Evolutionary conservation across 2,888 invertebrate genomes (phyloP).

Genomic region (Sphaerophoria taeniata): DNA sequence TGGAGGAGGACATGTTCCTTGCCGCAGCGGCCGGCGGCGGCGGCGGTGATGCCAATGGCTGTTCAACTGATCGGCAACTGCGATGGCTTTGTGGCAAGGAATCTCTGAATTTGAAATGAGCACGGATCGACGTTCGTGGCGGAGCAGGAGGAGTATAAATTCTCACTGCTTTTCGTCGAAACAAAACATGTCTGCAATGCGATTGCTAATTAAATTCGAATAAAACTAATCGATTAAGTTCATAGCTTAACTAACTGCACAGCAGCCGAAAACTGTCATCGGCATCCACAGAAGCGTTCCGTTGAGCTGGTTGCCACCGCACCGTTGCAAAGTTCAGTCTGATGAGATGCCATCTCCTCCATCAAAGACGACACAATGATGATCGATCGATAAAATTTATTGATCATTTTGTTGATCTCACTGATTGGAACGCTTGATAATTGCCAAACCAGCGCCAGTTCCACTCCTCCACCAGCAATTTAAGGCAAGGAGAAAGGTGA

Average conservation of each 20-base stretch:
- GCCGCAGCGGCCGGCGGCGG: too few species aligned
- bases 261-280: constrained; percentile 44
- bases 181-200: constrained; percentile 74
- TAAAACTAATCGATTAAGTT: constrained; percentile 76
- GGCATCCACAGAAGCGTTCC: not conserved
- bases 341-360: constrained; percentile 13
- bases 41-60: constrained; percentile 16
- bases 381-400: constrained; percentile 73
- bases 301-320: not conserved
- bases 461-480: not conserved
- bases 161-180: constrained; percentile 44
- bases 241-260: constrained; percentile 51
- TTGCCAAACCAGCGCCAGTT: constrained; percentile 29
- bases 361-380: constrained; percentile 55
- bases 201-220: constrained; percentile 77
- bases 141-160: constrained; percentile 17
- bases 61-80: not conserved
- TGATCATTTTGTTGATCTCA: constrained; percentile 57
- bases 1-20: constrained; percentile 41
- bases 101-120: constrained; percentile 75
- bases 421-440: constrained; percentile 61
- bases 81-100: constrained; percentile 29
- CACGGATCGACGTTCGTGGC: constrained; percentile 34
- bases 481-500: constrained; percentile 44
- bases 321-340: not conserved